Evolutionary conservation across 2,797 vertebrate species (phyloP), one percentile per base, ranked within the genome.

Genomic region (Oophaga sylvatica): DNA sequence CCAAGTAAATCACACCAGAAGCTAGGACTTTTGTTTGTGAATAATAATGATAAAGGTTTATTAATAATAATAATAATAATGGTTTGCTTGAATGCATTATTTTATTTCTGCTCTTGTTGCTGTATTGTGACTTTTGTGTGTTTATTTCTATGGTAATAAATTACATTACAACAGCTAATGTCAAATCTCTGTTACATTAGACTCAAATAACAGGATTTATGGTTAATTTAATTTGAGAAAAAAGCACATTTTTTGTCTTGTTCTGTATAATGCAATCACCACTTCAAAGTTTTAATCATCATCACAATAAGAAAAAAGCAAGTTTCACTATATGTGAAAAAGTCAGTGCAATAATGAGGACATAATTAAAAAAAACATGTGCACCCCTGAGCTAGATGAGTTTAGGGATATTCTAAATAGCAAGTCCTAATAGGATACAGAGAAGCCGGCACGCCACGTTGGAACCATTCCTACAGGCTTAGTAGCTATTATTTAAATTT

Each of bases 121-220:
- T 48, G 41, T n/a, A 75, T 41, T 75, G 20, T 75, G 71, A 45
- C 10, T 20, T 48, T 41, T 75, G 9, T 75, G 20, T 22, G 71
- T 48, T 75, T 48, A 48, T 48, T 75, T 10, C 71, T 15, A 75
- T 75, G 41, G 71, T 22, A 48, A 75, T 48, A 75, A 75, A 75
- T 48, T 12, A 16, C n/a, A 15, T 60, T 67, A 60, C 20, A 68
- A 35, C 53, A 53, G 19, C 41, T 48, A 82, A 67, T 68, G 29
- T 16, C 63, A 82, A 56, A 67, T 45, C n/a, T 26, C 80, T 12
- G 31, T 67, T 68, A 67, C 26, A 68, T 20, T 67, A 16, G 71
- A 22, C 71, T 75, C 5, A 10, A 71, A 57, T n/a, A 31, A 73
- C 41, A 19, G 70, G 70, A 73, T 41, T 73, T 48, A 20, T 48